These are phyloP conservation scores for Strigamia crassipes DNA, from an alignment of 2,888 invertebrate species.

Conservation along the genomic window DNA sequence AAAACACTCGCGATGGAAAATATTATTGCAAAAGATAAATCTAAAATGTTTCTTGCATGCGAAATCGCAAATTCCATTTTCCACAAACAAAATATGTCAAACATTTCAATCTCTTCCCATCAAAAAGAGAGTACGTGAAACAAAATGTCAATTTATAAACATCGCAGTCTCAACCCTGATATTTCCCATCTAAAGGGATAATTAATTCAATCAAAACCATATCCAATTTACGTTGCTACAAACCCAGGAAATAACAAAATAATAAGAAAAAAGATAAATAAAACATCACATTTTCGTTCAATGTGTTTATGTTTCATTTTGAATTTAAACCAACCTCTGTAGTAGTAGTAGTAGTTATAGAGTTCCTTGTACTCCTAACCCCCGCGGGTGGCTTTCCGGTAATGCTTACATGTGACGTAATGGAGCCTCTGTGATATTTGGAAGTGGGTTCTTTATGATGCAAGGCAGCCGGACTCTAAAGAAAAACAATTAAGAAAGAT, in stretches of 20 bases:
- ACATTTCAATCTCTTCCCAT: not conserved
- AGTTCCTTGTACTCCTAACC: slow-evolving; percentile 23
- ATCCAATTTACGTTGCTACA: slow-evolving; percentile 3
- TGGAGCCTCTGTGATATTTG: slow-evolving; percentile 48
- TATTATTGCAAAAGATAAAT: not conserved
- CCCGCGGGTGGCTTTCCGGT: slow-evolving; percentile 43
- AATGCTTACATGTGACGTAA: slow-evolving; percentile 39
- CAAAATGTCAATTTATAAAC: slow-evolving; percentile 8
- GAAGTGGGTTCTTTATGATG: slow-evolving; percentile 49
- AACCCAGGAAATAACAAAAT: not conserved
- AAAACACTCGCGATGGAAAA: not conserved
- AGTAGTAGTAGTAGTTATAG: not conserved
- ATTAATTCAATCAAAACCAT: slow-evolving; percentile 1
- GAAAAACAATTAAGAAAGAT: slow-evolving; percentile 43
- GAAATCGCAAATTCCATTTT: not conserved
- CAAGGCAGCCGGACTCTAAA: slow-evolving; percentile 49
- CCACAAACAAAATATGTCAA: not conserved
- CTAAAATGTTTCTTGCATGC: not conserved
- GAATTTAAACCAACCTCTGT: not conserved
- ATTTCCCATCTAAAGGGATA: slow-evolving; percentile 19
- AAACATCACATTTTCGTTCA: not conserved
- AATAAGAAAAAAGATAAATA: not conserved
- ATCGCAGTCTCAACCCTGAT: slow-evolving; percentile 7
- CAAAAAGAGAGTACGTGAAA: not conserved
- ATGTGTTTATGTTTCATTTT: not conserved